Percentiles rank a stretch among this genome's conserved stretches.
Conservation (phyloP, 2,797 vertebrate genomes). For the Numenius phaeopus region DNA sequence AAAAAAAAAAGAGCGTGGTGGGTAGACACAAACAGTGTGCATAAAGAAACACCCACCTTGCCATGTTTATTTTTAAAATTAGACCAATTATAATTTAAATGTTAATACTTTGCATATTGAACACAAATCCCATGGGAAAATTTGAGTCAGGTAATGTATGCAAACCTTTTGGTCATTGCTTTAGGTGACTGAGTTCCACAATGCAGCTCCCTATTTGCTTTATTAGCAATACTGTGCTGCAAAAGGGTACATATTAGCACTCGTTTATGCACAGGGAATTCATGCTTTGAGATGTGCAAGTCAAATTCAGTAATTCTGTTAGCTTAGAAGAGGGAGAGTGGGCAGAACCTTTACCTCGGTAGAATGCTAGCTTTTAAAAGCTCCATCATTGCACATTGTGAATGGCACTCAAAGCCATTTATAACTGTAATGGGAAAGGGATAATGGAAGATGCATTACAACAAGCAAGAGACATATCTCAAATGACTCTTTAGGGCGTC, state of each 20-base stretch:
- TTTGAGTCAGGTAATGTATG: background rate
- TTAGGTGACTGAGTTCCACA: background rate
- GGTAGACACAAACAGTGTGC: background rate
- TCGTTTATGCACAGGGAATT: background rate
- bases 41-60: background rate
- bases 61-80: background rate
- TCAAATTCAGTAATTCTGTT: slow-evolving; percentile 18
- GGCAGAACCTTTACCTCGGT: slow-evolving; percentile 11
- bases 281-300: slow-evolving; percentile 7
- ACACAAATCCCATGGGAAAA: background rate
- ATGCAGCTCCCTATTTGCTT: background rate
- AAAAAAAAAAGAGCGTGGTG: background rate
- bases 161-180: background rate
- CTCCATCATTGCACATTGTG: background rate
- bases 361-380: slow-evolving; percentile 3
- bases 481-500: slow-evolving; percentile 41
- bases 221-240: slow-evolving; percentile 3
- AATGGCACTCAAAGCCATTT: background rate
- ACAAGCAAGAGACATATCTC: slow-evolving; percentile 35
- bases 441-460: slow-evolving; percentile 52
- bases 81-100: background rate
- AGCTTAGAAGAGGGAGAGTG: background rate
- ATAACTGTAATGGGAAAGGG: slow-evolving; percentile 40
- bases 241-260: slow-evolving; percentile 26
- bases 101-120: background rate